These are phyloP conservation scores for Blennius ocellaris DNA, from an alignment of 2,113 vertebrate genomes.

Conservation along the genomic window DNA sequence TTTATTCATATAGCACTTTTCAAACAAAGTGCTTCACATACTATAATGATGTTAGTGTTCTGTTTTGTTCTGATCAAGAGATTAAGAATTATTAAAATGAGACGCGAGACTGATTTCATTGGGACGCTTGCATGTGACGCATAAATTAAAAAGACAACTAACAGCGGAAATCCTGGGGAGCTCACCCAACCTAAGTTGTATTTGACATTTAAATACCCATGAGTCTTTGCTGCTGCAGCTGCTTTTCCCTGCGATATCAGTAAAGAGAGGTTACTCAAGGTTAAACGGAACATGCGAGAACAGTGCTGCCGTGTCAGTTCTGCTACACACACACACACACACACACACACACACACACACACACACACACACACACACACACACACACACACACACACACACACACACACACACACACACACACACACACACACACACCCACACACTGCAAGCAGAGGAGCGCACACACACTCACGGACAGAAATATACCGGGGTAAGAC, in stretches of 20 bases:
- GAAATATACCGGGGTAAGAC: conserved; percentile 19
- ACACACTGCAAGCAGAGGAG: too few relatives aligned
- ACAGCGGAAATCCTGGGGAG: neutral
- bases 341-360: conserved; percentile 3
- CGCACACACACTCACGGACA: conserved; percentile 23
- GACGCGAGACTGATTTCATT: neutral
- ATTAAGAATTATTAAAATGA: neutral
- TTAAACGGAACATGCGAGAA: conserved; percentile 57
- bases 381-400: neutral
- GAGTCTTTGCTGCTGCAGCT: conserved; percentile 29
- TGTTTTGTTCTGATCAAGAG: neutral
- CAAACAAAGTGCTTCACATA: neutral
- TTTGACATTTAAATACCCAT: conserved; percentile 13
- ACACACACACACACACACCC: conserved; percentile 2
- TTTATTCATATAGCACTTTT: too few relatives aligned
- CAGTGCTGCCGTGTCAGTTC: conserved; percentile 45
- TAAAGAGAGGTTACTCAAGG: conserved; percentile 61
- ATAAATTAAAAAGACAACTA: conserved; percentile 7
- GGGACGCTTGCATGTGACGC: conserved; percentile 10
- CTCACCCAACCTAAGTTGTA: conserved; percentile 8
- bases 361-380: neutral
- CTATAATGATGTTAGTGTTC: neutral
- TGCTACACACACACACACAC: neutral
- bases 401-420: conserved; percentile 6
- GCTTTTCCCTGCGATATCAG: conserved; percentile 21